phyloP scores from a whole-genome alignment of 2,888 invertebrate species.

The Troilus luridus region DNA sequence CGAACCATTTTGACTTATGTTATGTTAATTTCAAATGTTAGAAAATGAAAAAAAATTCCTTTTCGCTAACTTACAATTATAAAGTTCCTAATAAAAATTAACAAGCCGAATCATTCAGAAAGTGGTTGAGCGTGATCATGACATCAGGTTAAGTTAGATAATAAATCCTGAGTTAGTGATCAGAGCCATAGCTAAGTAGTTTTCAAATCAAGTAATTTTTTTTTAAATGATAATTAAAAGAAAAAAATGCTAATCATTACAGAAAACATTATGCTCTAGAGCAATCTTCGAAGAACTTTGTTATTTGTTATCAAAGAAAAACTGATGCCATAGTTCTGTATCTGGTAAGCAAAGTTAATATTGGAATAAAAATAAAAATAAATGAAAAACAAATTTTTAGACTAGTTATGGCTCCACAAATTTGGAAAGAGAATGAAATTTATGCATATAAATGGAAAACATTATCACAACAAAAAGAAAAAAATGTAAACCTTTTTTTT shows the following conservation, averaged over 20 bases:
- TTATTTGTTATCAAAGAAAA: not conserved
- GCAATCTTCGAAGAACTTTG: not conserved
- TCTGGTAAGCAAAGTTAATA: not conserved
- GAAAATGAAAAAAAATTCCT: not conserved
- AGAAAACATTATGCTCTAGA: not conserved
- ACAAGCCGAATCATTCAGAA: not conserved
- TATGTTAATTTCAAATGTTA: not conserved
- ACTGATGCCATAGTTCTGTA: not conserved
- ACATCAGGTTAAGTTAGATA: conserved; percentile 1
- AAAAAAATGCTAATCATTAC: not conserved
- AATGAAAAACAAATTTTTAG: not conserved
- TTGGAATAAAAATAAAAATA: too few species aligned
- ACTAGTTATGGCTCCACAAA: conserved; percentile 17
- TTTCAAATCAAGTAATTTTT: not conserved
- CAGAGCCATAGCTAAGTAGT: conserved; percentile 46
- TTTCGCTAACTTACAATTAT: conserved; percentile 28
- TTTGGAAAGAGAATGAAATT: not conserved
- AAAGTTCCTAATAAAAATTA: conserved; percentile 16
- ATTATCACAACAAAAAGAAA: not conserved
- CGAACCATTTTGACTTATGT: conserved; percentile 1
- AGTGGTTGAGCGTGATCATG: conserved; percentile 20
- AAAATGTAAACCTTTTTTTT: not conserved
- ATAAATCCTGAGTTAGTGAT: conserved; percentile 21
- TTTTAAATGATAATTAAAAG: too few species aligned
- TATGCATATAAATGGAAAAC: not conserved